Conservation (phyloP, 2,797 vertebrate genomes). For the Geotrypetes seraphini region DNA sequence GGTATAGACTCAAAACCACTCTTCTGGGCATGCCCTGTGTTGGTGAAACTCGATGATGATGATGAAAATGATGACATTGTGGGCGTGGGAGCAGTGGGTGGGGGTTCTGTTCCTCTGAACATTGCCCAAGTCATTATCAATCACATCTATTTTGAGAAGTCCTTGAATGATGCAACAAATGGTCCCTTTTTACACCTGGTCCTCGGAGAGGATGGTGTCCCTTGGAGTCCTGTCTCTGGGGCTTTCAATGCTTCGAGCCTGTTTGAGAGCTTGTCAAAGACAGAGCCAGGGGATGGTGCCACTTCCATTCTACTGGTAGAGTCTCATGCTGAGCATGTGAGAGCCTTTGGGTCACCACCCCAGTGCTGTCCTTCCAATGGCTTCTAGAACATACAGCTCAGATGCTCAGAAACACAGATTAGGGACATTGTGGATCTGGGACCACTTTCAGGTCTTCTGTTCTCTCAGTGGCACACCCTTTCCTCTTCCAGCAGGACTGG, state of each 20-base stretch:
- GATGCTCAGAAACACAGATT: too few species aligned
- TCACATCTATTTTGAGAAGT: constrained; percentile 19
- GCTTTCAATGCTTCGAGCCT: too few species aligned
- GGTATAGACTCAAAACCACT: neutral
- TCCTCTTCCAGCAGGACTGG: too few species aligned
- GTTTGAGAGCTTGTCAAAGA: too few species aligned
- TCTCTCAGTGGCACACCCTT: too few species aligned
- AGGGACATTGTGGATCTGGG: too few species aligned
- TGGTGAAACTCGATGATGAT: constrained; percentile 18
- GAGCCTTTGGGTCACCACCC: neutral
- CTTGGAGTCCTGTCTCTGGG: neutral
- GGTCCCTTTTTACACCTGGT: constrained; percentile 16
- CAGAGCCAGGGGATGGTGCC: neutral
- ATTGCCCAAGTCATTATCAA: constrained; percentile 24
- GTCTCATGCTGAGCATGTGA: neutral
- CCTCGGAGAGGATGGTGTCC: neutral
- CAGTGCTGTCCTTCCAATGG: neutral
- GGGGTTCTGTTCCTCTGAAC: constrained; percentile 18
- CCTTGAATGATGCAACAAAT: constrained; percentile 9
- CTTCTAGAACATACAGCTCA: neutral
- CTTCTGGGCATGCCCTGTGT: constrained; percentile 39
- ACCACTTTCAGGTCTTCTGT: too few species aligned
- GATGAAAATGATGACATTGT: too few species aligned
- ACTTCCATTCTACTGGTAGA: neutral
- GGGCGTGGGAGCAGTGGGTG: constrained; percentile 35